Percentiles rank a stretch among this genome's conserved stretches.
These are phyloP conservation scores for Pagrus major DNA, from an alignment of 2,113 vertebrate species.

Conservation along the genomic window DNA sequence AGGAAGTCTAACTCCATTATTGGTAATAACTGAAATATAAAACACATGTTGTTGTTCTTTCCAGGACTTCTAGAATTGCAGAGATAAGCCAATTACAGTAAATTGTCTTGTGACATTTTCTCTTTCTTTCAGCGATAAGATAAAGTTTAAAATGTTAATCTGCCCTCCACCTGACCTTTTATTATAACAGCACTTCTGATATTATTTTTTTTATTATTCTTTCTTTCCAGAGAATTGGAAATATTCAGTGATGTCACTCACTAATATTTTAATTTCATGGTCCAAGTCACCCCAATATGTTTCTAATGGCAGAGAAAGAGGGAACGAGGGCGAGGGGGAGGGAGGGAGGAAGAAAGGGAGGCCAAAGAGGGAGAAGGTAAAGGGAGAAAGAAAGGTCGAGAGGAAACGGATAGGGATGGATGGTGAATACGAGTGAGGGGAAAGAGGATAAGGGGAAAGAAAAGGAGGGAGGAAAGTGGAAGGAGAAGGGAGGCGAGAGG, in stretches of 20 bases:
- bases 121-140: background rate
- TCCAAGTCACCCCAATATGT: slow-evolving; percentile 82
- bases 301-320: slow-evolving; percentile 67
- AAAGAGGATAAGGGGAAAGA: slow-evolving; percentile 9
- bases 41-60: background rate
- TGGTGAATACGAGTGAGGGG: slow-evolving; percentile 19
- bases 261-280: slow-evolving; percentile 87
- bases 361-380: background rate
- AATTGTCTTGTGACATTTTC: background rate
- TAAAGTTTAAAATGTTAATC: slow-evolving; percentile 51
- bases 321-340: slow-evolving; percentile 29
- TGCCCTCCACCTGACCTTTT: slow-evolving; percentile 63
- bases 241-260: slow-evolving; percentile 83
- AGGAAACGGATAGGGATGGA: slow-evolving; percentile 23
- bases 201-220: slow-evolving; percentile 40
- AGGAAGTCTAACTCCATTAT: background rate
- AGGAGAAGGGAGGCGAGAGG: slow-evolving; percentile 1
- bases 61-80: background rate
- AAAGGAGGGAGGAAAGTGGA: slow-evolving; percentile 1
- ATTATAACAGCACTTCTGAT: slow-evolving; percentile 16
- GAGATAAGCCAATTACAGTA: background rate
- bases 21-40: background rate
- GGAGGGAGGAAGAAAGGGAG: background rate
- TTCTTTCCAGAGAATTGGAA: slow-evolving; percentile 71
- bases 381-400: slow-evolving; percentile 3